Evolutionary conservation across 1,140 invertebrate species (phyloP), one percentile per base, ranked within the genome.

Genomic region (Diploscapter pachys): DNA sequence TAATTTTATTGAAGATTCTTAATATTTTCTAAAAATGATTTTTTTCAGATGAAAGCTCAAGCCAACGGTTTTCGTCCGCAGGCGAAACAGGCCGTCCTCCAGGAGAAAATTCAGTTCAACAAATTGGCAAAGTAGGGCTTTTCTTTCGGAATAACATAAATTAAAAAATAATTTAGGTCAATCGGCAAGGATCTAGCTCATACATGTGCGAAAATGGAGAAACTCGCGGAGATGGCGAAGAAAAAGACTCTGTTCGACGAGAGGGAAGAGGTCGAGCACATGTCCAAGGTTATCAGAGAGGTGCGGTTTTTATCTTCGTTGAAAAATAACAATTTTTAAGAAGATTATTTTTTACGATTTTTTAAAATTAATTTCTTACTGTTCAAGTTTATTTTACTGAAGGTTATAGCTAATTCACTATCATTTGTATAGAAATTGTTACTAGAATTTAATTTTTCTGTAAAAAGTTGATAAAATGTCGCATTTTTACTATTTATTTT

Each of bases 241-340:
- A 92, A 92, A 82, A 96, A 95, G 87, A 96, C 94, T 0, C 88
- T 99, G 63, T 99, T 99, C 89, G 94, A 99, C 88, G 96, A 98
- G 84, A 89, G 92, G 86, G 78, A 77, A 70, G 96, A 99, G 89
- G 96, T 99, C 69, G 94, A 99, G 87, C 94, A 98, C 86, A 87
- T 99, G 57, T 98, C 95, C 2, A 95, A 94, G 82, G 96, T 98
- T 63, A 96, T 99, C 52, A 98, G 98, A 88, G 63, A 31, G 31
- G 31, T 31, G 31, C 31, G 31, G 31, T 31, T 31, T 31, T 31
- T 31, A 31, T 31, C 31, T 31, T 31, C 31, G 31, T 31, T 31
- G 31, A 31, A 1, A 31, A 31, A 31, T 31, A 31, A 31, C 31
- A 31, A 31, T 31, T 31, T 31, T 31, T 31, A 31, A 31, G 1